Base-by-base conservation (phyloP, 2,888 invertebrate genomes). In the Luperina nickerlii region DNA sequence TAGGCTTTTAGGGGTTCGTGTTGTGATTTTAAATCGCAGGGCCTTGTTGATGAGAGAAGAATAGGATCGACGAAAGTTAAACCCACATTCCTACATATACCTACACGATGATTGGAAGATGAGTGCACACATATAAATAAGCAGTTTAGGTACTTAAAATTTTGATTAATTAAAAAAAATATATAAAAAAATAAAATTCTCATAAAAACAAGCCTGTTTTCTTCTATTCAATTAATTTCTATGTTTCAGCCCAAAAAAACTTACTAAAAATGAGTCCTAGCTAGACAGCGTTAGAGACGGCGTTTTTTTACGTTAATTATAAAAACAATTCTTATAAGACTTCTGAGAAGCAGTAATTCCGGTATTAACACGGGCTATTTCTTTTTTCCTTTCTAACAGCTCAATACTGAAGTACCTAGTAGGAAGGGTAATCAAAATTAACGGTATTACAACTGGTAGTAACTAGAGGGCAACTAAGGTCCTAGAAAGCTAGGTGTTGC, bases 1-100 rank as follows among this genome's bases (percentile, higher is more conserved):
- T 71, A 77, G 38, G 24, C 13, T 76, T 81, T 84, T 79, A 73
- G 79, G 75, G 76, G 62, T 70, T 76, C 71, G 38, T 76, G 15
- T 13, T 42, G 18, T 18, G 11, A 1, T 38, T 54, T 38, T 51
- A n/a, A 65, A 66, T 18, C 11, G 38, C 18, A n/a, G 18, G n/a
- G 18, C 6, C 1, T 71, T 60, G 20, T 38, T n/a, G 7, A 57
- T 71, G n/a, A 71, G 24, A 71, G 6, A 18, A 38, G 54, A 70
- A 54, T 11, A n/a, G 6, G 18, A n/a, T n/a, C 6, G 18, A 54
- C 24, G 18, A 51, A 32, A 51, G 51, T 32, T 51, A 27, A 69
- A 13, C 20, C 13, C 11, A 48, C 48, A 20, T 11, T 27, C 48
- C 13, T 48, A 45, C 11, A 45, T 45, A 45, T 2, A 45, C 45